Conservation (phyloP, 92 coral and sea anemone species). For the Galaxea fascicularis region DNA sequence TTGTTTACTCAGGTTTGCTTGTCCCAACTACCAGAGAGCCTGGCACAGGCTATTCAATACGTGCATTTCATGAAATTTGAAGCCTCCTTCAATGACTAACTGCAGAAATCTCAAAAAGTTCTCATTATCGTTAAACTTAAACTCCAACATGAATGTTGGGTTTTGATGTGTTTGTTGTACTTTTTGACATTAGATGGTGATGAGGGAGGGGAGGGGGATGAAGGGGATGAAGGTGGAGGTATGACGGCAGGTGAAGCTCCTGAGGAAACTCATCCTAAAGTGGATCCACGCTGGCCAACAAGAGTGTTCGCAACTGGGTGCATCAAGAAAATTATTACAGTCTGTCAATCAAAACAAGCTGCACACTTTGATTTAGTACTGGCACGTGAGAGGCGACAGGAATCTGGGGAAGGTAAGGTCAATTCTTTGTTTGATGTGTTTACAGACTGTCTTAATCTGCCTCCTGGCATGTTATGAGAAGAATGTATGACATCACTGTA, state of each 20-base stretch:
- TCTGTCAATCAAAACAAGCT: constrained; percentile 89
- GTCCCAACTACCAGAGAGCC: too few relatives aligned
- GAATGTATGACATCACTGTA: too few relatives aligned
- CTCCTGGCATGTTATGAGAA: too few relatives aligned
- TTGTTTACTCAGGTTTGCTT: too few relatives aligned
- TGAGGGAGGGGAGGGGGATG: constrained; percentile 82
- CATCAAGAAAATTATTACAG: constrained; percentile 89
- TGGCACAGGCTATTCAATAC: too few relatives aligned
- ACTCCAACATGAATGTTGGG: not conserved
- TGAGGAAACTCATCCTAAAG: constrained; percentile 97
- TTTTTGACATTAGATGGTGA: constrained; percentile 33
- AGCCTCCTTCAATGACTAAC: too few relatives aligned
- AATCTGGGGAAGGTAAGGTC: constrained; percentile 88
- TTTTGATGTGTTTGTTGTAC: not conserved
- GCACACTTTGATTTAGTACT: constrained; percentile 94
- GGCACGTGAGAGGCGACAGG: constrained; percentile 84
- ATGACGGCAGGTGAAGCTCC: constrained; percentile 92
- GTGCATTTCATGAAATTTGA: too few relatives aligned
- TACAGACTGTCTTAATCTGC: too few relatives aligned
- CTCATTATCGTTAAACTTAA: not conserved
- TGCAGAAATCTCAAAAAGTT: too few relatives aligned
- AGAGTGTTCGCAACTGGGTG: constrained; percentile 97
- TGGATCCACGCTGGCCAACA: constrained; percentile 99
- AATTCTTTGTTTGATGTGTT: too few relatives aligned
- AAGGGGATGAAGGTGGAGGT: constrained; percentile 91